Conservation (phyloP, 2,113 vertebrate genomes). For the Etia nguti region DNA sequence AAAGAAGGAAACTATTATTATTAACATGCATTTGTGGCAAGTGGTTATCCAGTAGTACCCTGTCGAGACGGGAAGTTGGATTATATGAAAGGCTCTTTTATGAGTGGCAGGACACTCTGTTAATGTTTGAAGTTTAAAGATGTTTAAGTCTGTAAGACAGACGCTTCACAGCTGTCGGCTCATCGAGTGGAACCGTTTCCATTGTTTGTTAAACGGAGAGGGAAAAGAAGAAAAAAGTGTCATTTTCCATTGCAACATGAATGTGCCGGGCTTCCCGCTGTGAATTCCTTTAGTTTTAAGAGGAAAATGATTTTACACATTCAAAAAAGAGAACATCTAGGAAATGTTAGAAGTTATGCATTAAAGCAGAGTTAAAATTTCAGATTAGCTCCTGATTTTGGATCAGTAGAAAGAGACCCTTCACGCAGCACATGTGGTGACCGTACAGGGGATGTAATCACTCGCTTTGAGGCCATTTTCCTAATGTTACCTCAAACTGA, state of each 20-base stretch:
- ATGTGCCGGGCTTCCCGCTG: not conserved
- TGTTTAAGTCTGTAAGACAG: constrained; percentile 14
- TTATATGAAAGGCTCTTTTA: not conserved
- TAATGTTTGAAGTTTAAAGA: not conserved
- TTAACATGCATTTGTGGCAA: not conserved
- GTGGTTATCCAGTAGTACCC: not conserved
- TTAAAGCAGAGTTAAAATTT: not conserved
- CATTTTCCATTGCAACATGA: not conserved
- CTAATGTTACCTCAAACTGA: not conserved
- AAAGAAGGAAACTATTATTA: not conserved
- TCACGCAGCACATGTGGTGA: not conserved
- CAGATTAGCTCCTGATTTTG: not conserved
- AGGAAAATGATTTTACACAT: not conserved
- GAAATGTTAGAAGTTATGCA: not conserved
- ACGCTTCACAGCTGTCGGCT: constrained; percentile 19
- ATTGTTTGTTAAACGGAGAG: not conserved
- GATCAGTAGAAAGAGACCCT: not conserved
- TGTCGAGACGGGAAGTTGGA: not conserved
- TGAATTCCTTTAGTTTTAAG: not conserved
- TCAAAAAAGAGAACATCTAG: not conserved
- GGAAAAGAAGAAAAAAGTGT: rapidly evolving
- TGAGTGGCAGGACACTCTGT: not conserved
- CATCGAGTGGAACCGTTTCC: not conserved
- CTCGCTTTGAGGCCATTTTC: not conserved
- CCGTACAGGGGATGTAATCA: not conserved